Conservation (phyloP, 2,888 invertebrate genomes). For the Orthonychiurus folsomi region DNA sequence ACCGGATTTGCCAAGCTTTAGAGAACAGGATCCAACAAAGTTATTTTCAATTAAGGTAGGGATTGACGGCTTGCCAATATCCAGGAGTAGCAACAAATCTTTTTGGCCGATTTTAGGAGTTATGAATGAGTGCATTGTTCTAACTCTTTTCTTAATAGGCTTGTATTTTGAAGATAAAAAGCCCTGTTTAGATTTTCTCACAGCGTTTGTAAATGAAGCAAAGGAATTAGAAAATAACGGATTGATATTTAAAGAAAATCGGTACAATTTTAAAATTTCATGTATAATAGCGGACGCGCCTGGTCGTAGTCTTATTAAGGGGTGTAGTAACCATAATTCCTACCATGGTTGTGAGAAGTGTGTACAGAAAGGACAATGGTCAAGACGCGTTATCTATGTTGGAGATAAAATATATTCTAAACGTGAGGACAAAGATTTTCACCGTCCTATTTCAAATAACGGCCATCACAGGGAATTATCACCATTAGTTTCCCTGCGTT, state of each 20-base stretch:
- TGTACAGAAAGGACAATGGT: constrained; percentile 3
- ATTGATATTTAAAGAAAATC: not conserved
- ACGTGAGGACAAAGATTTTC: not conserved
- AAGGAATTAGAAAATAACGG: not conserved
- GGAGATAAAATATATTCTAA: not conserved
- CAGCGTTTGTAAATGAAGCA: constrained; percentile 4
- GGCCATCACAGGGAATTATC: constrained; percentile 5
- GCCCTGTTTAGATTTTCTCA: constrained; percentile 6
- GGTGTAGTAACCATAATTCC: not conserved
- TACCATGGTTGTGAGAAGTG: constrained; percentile 14
- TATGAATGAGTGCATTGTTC: not conserved
- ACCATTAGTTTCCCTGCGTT: constrained; percentile 7
- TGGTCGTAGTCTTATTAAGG: constrained; percentile 7
- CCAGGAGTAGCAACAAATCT: constrained; percentile 1
- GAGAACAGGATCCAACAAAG: not conserved
- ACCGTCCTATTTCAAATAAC: not conserved
- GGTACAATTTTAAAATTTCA: not conserved
- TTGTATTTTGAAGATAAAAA: constrained; percentile 6
- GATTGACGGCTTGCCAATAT: constrained; percentile 11
- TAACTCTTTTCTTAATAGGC: constrained; percentile 1
- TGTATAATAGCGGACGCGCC: constrained; percentile 12
- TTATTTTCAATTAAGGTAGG: constrained; percentile 6
- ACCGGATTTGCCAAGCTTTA: not conserved
- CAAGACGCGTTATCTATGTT: constrained; percentile 4
- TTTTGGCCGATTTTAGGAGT: constrained; percentile 12